phyloP scores from a whole-genome alignment of 2,888 invertebrate genomes.

The Clostera curtula region DNA sequence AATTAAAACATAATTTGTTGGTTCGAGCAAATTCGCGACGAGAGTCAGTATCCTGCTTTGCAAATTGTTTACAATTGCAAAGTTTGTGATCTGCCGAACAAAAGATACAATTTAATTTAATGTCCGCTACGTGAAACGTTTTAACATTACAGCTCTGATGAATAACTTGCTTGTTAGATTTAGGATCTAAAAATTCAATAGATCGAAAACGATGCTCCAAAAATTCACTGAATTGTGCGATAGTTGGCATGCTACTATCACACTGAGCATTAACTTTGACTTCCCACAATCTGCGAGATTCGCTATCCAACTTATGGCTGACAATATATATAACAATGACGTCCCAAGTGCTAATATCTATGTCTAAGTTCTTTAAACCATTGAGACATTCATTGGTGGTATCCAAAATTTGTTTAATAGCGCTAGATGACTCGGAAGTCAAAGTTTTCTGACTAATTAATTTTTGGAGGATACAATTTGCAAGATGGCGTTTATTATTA shows the following conservation, averaged over 20 bases:
- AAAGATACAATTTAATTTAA: background rate
- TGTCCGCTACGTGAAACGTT: background rate
- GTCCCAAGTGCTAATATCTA: slow-evolving; percentile 1
- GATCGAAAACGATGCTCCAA: background rate
- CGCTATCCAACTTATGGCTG: too few relatives aligned
- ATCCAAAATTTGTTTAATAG: background rate
- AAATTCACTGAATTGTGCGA: background rate
- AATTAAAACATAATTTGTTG: too few relatives aligned
- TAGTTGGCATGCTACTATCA: background rate
- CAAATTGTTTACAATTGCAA: background rate
- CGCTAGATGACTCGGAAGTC: background rate
- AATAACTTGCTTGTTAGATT: background rate
- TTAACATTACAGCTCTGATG: background rate
- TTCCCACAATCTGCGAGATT: too few relatives aligned
- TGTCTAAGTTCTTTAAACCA: background rate
- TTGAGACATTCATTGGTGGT: background rate
- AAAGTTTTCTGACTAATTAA: background rate
- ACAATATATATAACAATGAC: too few relatives aligned
- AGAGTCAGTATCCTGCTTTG: too few relatives aligned
- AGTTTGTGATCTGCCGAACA: background rate
- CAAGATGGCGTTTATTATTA: background rate
- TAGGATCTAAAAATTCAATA: background rate
- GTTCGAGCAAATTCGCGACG: too few relatives aligned
- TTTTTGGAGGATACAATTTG: background rate
- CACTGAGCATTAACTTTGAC: too few relatives aligned